A percentile compares a stretch with the other conserved stretches of the same genome.
phyloP scores from a whole-genome alignment of 1,140 invertebrate genomes.

The Nautilus pompilius region DNA sequence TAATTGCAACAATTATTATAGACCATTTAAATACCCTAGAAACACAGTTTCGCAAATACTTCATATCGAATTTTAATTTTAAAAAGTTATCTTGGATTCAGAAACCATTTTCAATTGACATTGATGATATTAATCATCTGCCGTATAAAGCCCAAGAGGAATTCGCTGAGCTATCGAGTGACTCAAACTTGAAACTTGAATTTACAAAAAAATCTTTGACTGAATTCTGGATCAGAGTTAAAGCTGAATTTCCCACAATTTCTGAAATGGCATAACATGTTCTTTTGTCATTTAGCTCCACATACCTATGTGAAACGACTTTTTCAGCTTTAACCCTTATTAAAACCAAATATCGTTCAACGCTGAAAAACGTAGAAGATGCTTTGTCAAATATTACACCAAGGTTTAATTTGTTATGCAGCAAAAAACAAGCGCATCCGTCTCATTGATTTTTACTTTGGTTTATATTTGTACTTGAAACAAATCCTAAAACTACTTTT shows the following conservation, averaged over 20 bases:
- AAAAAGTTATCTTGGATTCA: constrained; percentile 5
- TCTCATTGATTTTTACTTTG: too few species aligned
- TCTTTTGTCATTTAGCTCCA: background rate
- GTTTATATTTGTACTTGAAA: too few species aligned
- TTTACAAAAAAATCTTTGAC: background rate
- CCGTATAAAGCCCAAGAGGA: background rate
- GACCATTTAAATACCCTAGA: background rate
- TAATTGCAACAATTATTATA: background rate
- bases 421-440: too few species aligned
- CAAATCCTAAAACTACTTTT: too few species aligned
- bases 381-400: too few species aligned
- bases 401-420: too few species aligned
- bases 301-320: too few species aligned
- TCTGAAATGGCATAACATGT: background rate
- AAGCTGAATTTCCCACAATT: background rate
- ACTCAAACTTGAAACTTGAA: background rate
- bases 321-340: too few species aligned
- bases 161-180: constrained; percentile 1
- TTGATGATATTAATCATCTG: background rate
- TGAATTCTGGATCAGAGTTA: background rate
- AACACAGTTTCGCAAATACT: background rate
- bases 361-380: too few species aligned
- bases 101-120: background rate
- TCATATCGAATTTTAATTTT: background rate
- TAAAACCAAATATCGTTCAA: too few species aligned